Conservation (phyloP, 1,140 invertebrate genomes). For the Drosophila repleta region DNA sequence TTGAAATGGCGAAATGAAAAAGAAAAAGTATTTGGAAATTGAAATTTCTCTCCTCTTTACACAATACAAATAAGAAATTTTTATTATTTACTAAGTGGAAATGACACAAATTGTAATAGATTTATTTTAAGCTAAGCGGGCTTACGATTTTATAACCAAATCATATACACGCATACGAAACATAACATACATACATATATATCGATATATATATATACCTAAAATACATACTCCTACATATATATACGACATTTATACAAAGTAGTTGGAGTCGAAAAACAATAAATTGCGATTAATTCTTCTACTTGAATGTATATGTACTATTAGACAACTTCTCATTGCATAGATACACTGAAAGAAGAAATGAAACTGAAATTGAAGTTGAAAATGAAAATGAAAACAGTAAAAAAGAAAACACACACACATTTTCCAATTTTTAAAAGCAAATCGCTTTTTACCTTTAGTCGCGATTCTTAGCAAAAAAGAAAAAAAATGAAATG, state of each 20-base stretch:
- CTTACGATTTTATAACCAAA: conserved; percentile 81
- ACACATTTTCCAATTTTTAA: conserved; percentile 15
- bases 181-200: conserved; percentile 9
- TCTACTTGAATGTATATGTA: conserved; percentile 32
- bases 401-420: background rate
- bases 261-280: conserved; percentile 33
- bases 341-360: conserved; percentile 17
- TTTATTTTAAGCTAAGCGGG: conserved; percentile 63
- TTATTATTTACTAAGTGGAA: conserved; percentile 56
- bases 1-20: conserved; percentile 34
- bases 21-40: conserved; percentile 78
- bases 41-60: conserved; percentile 66
- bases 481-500: conserved; percentile 12
- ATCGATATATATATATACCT: conserved; percentile 15
- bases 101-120: conserved; percentile 56
- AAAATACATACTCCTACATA: conserved; percentile 56
- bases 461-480: conserved; percentile 48
- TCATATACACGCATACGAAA: conserved; percentile 42
- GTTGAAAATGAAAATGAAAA: background rate
- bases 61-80: conserved; percentile 30
- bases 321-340: conserved; percentile 20
- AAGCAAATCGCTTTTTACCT: conserved; percentile 45
- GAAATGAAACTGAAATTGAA: background rate
- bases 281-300: conserved; percentile 17
- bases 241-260: conserved; percentile 47